Conservation (phyloP, 2,113 vertebrate species). For the Platichthys flesus region DNA sequence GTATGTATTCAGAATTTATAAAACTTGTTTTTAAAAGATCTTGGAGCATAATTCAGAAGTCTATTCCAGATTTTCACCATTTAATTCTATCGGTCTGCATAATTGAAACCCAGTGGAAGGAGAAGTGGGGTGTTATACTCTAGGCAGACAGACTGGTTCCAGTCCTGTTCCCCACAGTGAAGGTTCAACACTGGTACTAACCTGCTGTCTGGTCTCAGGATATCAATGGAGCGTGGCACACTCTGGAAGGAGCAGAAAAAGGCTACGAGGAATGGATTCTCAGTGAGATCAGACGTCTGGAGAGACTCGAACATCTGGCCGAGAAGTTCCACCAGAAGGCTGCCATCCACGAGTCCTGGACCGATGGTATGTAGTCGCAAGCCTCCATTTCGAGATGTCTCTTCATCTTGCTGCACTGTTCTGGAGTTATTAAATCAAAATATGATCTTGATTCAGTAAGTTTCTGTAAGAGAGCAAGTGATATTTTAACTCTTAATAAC, state of each 20-base stretch:
- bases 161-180: too few relatives aligned
- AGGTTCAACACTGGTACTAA: neutral
- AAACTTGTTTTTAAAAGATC: too few relatives aligned
- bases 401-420: too few relatives aligned
- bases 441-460: neutral
- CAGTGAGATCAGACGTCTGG: constrained; percentile 92
- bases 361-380: constrained; percentile 79
- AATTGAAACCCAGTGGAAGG: too few relatives aligned
- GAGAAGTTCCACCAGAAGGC: constrained; percentile 96
- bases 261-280: constrained; percentile 96
- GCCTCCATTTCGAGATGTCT: too few relatives aligned
- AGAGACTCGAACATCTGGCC: constrained; percentile 92
- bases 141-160: too few relatives aligned
- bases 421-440: too few relatives aligned
- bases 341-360: constrained; percentile 93
- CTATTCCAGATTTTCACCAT: too few relatives aligned
- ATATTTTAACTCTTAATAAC: too few relatives aligned
- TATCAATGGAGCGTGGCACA: constrained; percentile 91
- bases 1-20: constrained; percentile 74
- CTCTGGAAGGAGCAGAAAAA: constrained; percentile 92
- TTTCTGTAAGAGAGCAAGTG: neutral
- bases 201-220: constrained; percentile 79
- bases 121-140: too few relatives aligned
- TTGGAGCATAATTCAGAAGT: too few relatives aligned
- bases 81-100: too few relatives aligned